Evolutionary conservation across 2,113 vertebrate species (phyloP).

Genomic region (Myiozetetes cayanensis): DNA sequence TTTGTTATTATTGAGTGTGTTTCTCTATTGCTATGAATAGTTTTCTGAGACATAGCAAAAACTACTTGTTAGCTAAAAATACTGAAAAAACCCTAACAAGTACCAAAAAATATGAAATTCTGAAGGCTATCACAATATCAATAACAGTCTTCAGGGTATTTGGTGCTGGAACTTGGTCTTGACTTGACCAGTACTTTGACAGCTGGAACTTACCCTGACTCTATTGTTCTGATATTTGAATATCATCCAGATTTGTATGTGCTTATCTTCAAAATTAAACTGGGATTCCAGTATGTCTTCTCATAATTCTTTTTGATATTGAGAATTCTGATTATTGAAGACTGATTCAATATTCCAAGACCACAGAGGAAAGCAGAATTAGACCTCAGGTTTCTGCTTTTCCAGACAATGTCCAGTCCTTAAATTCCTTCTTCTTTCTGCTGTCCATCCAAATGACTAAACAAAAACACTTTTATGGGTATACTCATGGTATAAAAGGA

Average conservation of each 20-base stretch:
- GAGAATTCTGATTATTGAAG: neutral
- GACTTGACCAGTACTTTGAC: neutral
- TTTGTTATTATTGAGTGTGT: neutral
- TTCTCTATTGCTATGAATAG: neutral
- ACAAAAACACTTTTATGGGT: neutral
- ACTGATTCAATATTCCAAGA: neutral
- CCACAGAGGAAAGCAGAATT: neutral
- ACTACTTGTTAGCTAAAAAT: neutral
- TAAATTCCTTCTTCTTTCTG: neutral
- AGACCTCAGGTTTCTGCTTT: neutral
- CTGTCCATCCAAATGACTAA: neutral
- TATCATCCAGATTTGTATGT: neutral
- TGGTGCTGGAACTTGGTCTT: neutral
- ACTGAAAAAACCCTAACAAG: neutral
- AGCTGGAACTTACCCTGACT: accelerated
- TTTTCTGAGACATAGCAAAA: neutral
- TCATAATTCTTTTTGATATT: neutral
- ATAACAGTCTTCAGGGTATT: neutral
- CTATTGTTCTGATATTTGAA: neutral
- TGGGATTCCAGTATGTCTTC: neutral
- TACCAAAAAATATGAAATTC: neutral
- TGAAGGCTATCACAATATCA: neutral
- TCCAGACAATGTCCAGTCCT: neutral
- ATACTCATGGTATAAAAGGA: neutral
- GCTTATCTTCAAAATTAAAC: neutral